Evolutionary conservation across 2,888 invertebrate species (phyloP), one percentile per base, ranked within the genome.

Genomic region (Gasteruption jaculator): DNA sequence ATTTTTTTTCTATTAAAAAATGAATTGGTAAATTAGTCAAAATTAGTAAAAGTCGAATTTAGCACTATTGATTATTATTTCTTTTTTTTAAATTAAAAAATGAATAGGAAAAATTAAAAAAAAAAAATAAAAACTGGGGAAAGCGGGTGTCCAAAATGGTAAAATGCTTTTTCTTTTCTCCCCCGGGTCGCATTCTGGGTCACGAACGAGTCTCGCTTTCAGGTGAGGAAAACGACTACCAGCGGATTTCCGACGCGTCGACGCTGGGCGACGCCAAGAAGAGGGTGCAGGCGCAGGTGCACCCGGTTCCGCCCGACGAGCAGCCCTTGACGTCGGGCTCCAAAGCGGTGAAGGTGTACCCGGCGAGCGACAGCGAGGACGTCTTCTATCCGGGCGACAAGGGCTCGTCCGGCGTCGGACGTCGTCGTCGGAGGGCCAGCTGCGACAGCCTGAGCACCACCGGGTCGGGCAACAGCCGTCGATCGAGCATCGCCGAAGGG

Each of bases 301-400:
- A 76, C 46, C 64, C 71, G 7, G 74, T 61, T 10, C 71, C 67
- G 5, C 54, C 53, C 18, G 66, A 64, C 10, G 58, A 61, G n/a
- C 50, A 53, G 25, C 43, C 44, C 12, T 37, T 46, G 5, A 41
- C 52, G 4, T 49, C 52, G 6, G 34, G 35, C 11, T 45, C 56
- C n/a, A 68, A 69, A 38, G 53, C 54, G 25, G 43, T 60, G 0
- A 73, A 77, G 58, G 72, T 76, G 8, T 77, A 78, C 53, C 77
- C 78, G 2, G 76, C 73, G 48, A 77, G 76, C 52, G 77, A 78
- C 45, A 76, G 77, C 2, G 78, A 78, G 53, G 77, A 78, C 39
- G 74, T 77, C 5, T 76, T 77, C 54, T 76, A 77, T 47, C 53
- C 59, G 2, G 57, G 58, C 11, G 61, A 63, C n/a, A 63, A 64